Evolutionary conservation across 2,888 invertebrate species (phyloP), one percentile per base, ranked within the genome.

Genomic region (Caenorhabditis plicata): DNA sequence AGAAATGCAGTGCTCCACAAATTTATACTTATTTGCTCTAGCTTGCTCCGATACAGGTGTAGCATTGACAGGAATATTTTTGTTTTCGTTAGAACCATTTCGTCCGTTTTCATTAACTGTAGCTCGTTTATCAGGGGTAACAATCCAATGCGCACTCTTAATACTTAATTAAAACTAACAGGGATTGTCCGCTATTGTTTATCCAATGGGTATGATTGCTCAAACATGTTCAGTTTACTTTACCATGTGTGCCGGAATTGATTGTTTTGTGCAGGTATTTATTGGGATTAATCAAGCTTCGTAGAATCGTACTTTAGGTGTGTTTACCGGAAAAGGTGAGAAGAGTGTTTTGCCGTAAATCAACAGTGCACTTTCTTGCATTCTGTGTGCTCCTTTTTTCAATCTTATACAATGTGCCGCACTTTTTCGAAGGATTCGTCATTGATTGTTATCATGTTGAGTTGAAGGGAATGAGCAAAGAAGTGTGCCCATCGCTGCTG

Each of bases 191-290:
- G 69, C 72, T 8, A 61, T 73, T 39, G 66, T 77, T 7, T 80
- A 75, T 46, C 78, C 80, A 15, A 71, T 75, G 64, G 74, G 74
- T n/a, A 74, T 76, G 73, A 71, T 72, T 25, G 80, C 80, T 33
- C 80, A 80, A 50, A 79, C 80, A 19, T 77, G 78, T 46, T 77
- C 78, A 2, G 78, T 80, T 4, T 80, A 80, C 44, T 80, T 79
- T 47, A 81, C 80, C n/a, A 63, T 80, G 17, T 73, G 75, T 26
- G 80, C 79, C n/a, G 79, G 71, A 22, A 49, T 74, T 17, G 80
- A 80, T 58, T 80, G 80, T 50, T 80, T 80, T 64, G 71, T 70
- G 17, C 69, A 71, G 58, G 77, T 77, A 38, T 23, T 45, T 17
- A 38, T 25, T 7, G 13, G 22, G 5, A 13, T 15, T 36, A 20